Conservation (phyloP, 2,888 invertebrate species). For the Orgyia antiqua region DNA sequence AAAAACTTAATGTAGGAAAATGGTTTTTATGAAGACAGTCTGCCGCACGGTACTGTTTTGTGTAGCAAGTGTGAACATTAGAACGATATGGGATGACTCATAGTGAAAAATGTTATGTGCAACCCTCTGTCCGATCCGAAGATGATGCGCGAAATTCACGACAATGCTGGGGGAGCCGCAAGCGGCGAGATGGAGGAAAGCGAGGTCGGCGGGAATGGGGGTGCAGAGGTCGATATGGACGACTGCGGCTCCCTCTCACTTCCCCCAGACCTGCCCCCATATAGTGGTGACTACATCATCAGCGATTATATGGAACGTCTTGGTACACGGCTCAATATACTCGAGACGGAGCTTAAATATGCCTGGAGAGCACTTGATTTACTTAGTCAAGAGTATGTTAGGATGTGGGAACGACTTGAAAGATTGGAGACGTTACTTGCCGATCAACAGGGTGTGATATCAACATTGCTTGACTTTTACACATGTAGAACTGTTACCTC, state of each 20-base stretch:
- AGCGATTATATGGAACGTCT: slow-evolving; percentile 95
- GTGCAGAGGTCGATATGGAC: slow-evolving; percentile 74
- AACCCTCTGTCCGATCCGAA: slow-evolving; percentile 63
- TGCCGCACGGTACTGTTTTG: slow-evolving; percentile 47
- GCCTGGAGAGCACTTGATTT: slow-evolving; percentile 95
- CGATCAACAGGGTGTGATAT: slow-evolving; percentile 94
- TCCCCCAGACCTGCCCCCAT: slow-evolving; percentile 72
- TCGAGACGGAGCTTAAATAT: slow-evolving; percentile 94
- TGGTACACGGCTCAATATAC: slow-evolving; percentile 89
- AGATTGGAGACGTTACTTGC: slow-evolving; percentile 90
- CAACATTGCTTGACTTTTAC: slow-evolving; percentile 90
- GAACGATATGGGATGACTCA: slow-evolving; percentile 78
- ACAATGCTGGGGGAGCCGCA: slow-evolving; percentile 69
- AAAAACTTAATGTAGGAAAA: slow-evolving; percentile 48
- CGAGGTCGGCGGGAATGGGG: slow-evolving; percentile 76
- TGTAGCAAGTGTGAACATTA: slow-evolving; percentile 59
- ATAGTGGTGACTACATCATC: slow-evolving; percentile 86
- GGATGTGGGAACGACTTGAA: slow-evolving; percentile 95
- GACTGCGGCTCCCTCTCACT: slow-evolving; percentile 75
- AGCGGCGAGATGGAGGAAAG: slow-evolving; percentile 74
- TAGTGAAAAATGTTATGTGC: slow-evolving; percentile 72
- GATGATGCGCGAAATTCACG: slow-evolving; percentile 77
- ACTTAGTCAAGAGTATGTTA: slow-evolving; percentile 93
- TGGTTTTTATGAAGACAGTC: slow-evolving; percentile 47
- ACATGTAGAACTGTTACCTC: slow-evolving; percentile 72